These are phyloP conservation scores for Tapirus terrestris DNA, from an alignment of 2,113 vertebrate species.

Conservation along the genomic window DNA sequence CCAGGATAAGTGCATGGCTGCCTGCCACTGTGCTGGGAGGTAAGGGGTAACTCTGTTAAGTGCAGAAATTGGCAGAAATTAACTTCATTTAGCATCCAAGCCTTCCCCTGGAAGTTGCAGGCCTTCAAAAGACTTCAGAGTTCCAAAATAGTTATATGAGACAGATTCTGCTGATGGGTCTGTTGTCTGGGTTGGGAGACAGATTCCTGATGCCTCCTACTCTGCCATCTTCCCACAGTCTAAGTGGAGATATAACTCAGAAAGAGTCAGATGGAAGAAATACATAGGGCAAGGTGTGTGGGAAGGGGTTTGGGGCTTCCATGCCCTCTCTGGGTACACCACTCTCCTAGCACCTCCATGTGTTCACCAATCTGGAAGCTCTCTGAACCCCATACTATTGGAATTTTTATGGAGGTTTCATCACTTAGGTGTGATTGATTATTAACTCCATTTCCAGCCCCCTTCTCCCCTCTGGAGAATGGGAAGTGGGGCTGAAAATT, in stretches of 20 bases:
- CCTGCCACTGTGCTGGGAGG: neutral
- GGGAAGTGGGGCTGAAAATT: neutral
- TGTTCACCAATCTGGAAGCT: neutral
- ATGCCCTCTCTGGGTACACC: neutral
- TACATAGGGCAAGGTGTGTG: neutral
- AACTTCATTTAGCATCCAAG: neutral
- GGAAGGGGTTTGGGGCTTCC: neutral
- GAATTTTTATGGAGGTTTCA: neutral
- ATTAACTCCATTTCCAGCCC: neutral
- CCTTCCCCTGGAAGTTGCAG: neutral
- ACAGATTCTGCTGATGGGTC: neutral
- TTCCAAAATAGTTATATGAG: neutral
- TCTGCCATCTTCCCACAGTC: neutral
- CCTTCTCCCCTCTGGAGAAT: neutral
- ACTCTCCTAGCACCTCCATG: neutral
- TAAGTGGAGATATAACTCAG: neutral
- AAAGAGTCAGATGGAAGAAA: neutral
- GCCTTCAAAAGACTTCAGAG: neutral
- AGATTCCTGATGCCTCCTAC: neutral
- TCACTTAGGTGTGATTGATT: neutral
- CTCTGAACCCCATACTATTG: neutral
- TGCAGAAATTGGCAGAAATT: neutral
- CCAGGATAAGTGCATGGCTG: neutral
- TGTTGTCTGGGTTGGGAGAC: neutral
- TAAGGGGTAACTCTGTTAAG: neutral